These are phyloP conservation scores for Uloborus diversus DNA, from an alignment of 1,140 invertebrate species.

Conservation along the genomic window DNA sequence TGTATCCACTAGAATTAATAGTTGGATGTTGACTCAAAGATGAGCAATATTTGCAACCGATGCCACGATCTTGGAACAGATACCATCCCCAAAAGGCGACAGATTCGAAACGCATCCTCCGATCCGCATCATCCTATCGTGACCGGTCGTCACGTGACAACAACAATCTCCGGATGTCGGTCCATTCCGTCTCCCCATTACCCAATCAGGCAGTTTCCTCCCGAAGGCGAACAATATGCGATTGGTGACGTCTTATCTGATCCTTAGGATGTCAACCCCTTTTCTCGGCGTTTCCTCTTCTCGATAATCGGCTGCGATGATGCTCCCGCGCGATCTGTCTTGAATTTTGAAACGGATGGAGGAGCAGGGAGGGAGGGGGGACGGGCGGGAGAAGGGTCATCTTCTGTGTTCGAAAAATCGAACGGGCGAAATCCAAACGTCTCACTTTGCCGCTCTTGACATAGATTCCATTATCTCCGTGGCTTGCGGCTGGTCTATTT, in stretches of 20 bases:
- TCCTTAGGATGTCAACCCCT: background rate
- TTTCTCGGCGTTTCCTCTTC: background rate
- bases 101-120: background rate
- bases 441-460: too few relatives aligned
- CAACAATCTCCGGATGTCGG: background rate
- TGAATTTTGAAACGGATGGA: background rate
- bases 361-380: background rate
- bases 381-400: background rate
- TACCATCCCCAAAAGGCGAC: background rate
- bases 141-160: background rate
- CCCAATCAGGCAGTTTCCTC: background rate
- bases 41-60: background rate
- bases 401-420: background rate
- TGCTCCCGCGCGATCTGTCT: background rate
- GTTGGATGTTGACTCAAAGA: too few relatives aligned
- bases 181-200: background rate
- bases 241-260: background rate
- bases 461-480: too few relatives aligned
- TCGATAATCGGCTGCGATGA: background rate
- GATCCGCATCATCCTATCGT: too few relatives aligned
- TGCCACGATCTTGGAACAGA: background rate
- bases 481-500: too few relatives aligned
- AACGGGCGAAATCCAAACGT: background rate
- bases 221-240: background rate
- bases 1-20: too few relatives aligned